Percentiles rank a stretch among this genome's conserved stretches.
phyloP scores from a whole-genome alignment of 2,888 invertebrate genomes.

The Cheilosia vernalis region DNA sequence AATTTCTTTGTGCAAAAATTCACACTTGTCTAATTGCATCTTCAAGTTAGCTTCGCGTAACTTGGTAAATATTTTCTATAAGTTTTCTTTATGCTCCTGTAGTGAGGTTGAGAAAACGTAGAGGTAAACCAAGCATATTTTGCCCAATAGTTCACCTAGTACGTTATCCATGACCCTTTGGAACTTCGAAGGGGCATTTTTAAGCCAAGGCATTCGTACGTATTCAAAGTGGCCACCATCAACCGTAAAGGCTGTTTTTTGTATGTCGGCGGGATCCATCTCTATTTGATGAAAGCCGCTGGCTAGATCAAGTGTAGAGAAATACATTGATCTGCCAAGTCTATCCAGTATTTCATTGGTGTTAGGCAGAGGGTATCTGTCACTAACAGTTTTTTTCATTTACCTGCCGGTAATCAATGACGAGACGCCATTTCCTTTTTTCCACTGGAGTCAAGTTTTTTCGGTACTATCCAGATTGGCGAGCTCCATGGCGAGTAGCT shows the following conservation, averaged over 20 bases:
- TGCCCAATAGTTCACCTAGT: too few species aligned
- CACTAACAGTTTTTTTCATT: constrained; percentile 5
- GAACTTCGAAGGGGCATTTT: too few species aligned
- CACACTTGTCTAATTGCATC: neutral
- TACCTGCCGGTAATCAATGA: constrained; percentile 2
- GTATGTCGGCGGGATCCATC: too few species aligned
- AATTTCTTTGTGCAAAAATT: constrained; percentile 7
- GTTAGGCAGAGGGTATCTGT: constrained; percentile 4
- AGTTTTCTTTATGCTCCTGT: constrained; percentile 2
- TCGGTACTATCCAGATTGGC: neutral
- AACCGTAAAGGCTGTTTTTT: too few species aligned
- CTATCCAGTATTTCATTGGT: neutral
- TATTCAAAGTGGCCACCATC: too few species aligned
- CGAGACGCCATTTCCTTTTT: constrained; percentile 9
- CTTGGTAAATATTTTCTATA: neutral
- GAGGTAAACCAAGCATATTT: constrained; percentile 13
- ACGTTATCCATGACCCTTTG: too few species aligned
- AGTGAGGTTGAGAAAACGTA: constrained; percentile 31
- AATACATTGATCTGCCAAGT: constrained; percentile 3
- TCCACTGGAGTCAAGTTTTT: neutral
- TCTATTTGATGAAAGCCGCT: constrained; percentile 12
- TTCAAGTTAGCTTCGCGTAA: constrained; percentile 4
- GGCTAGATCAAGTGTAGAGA: constrained; percentile 10
- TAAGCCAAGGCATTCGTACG: too few species aligned
- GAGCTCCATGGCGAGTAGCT: constrained; percentile 17